A percentile compares a stretch with the other conserved stretches of the same genome.
phyloP scores from a whole-genome alignment of 1,140 invertebrate species.

The Calycopis cecrops region DNA sequence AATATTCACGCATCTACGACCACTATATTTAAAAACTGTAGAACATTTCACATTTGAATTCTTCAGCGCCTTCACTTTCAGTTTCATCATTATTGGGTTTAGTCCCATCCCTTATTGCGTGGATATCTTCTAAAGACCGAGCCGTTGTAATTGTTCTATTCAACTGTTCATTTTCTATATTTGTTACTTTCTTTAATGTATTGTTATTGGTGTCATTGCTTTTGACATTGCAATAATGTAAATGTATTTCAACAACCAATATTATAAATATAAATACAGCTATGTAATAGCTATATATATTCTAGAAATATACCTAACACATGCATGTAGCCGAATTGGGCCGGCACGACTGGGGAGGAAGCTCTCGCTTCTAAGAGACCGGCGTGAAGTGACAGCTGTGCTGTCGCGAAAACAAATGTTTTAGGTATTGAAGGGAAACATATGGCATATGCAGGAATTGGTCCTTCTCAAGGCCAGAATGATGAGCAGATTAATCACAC shows the following conservation, averaged over 20 bases:
- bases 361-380: too few relatives aligned
- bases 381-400: too few relatives aligned
- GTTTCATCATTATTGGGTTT: conserved; percentile 28
- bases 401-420: too few relatives aligned
- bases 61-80: conserved; percentile 20
- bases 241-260: too few relatives aligned
- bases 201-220: conserved; percentile 35
- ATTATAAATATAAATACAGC: too few relatives aligned
- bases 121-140: conserved; percentile 36
- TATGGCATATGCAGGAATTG: conserved; percentile 53
- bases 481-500: conserved; percentile 81
- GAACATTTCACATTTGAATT: too few relatives aligned
- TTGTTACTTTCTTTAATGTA: conserved; percentile 59
- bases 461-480: conserved; percentile 42
- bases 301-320: too few relatives aligned
- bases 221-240: conserved; percentile 33
- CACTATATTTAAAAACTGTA: too few relatives aligned
- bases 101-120: conserved; percentile 27
- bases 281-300: too few relatives aligned
- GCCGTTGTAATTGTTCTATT: conserved; percentile 51
- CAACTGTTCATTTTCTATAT: conserved; percentile 67
- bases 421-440: conserved; percentile 46
- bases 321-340: too few relatives aligned
- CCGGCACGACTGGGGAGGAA: too few relatives aligned
- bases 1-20: too few relatives aligned